Conservation (phyloP, 2,113 vertebrate species). For the Hippotragus niger region DNA sequence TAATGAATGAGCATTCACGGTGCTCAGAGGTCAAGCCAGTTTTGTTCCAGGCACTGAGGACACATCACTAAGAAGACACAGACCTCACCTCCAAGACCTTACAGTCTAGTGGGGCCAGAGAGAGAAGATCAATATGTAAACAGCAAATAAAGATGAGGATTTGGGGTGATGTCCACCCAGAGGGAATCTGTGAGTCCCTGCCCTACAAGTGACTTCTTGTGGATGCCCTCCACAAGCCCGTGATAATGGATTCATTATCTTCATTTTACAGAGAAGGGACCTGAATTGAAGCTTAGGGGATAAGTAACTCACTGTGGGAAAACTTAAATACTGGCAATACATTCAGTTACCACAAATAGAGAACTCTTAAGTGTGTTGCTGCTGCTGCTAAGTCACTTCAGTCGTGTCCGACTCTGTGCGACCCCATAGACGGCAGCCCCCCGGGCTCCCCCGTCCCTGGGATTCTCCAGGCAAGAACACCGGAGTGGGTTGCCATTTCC, state of each 20-base stretch:
- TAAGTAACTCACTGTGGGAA: neutral
- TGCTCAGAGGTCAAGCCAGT: neutral
- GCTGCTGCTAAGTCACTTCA: no score
- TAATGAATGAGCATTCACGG: rapidly evolving
- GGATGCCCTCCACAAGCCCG: neutral
- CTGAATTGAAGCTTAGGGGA: neutral
- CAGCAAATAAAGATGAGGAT: neutral
- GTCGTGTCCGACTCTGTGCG: no score
- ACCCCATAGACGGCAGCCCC: no score
- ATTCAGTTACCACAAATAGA: neutral
- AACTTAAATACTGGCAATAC: neutral
- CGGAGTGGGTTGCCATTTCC: no score
- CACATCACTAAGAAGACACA: neutral
- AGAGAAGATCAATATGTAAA: neutral
- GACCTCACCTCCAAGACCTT: neutral
- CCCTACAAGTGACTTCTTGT: neutral
- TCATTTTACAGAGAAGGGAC: neutral
- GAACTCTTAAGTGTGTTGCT: neutral
- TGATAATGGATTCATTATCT: neutral
- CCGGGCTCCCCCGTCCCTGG: no score
- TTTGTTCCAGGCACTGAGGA: neutral
- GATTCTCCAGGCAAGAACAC: no score
- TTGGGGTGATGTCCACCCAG: neutral
- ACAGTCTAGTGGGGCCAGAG: neutral
- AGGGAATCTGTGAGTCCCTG: neutral